Base-by-base conservation (phyloP, 2,113 vertebrate species). In the Oryzias woworae region DNA sequence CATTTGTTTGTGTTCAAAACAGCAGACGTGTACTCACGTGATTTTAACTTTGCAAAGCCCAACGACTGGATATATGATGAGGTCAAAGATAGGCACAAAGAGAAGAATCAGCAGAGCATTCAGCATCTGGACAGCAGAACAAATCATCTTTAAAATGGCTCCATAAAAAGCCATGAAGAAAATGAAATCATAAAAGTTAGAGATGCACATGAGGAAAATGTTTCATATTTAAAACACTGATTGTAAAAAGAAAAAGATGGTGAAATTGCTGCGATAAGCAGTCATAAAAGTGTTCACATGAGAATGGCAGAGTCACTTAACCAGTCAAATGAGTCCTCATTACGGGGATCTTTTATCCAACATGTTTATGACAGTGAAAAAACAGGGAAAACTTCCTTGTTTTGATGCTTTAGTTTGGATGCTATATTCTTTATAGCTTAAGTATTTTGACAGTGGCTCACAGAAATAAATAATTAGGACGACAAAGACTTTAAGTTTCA, bases 101-200 rank as follows among this genome's bases (percentile, higher is more conserved):
- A 96, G 28, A 69, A 99, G 94, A 81, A 99, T 97, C 89, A 99
- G 87, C 85, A 99, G 85, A 66, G 97, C 93, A 56, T 99, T 99
- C 87, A 99, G 79, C 80, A 97, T 95, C 97, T 99, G 88, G 4
- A 72, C 17, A 54, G 49, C 50, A 65, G 31, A 24, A 42, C 46
- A 20, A 55, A 66, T 3, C 16, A 0, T 1, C 31, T 2, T 44
- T 59, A 41, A 64, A 77, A 56, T n/a, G 52, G 73, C 26, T 67
- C 52, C 5, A 69, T 79, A 63, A 82, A 80, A 28, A 2, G 22
- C 47, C 20, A 49, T n/a, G 31, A 49, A 61, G 54, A 46, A 64
- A 48, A 62, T 83, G 75, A 86, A 76, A 66, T 67, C 66, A 80
- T 83, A 79, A 83, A 81, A 53, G 18, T 56, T 28, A 71, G 26